Evolutionary conservation across 2,888 invertebrate genomes (phyloP), one percentile per base, ranked within the genome.

Genomic region (Eupithecia subumbrata): DNA sequence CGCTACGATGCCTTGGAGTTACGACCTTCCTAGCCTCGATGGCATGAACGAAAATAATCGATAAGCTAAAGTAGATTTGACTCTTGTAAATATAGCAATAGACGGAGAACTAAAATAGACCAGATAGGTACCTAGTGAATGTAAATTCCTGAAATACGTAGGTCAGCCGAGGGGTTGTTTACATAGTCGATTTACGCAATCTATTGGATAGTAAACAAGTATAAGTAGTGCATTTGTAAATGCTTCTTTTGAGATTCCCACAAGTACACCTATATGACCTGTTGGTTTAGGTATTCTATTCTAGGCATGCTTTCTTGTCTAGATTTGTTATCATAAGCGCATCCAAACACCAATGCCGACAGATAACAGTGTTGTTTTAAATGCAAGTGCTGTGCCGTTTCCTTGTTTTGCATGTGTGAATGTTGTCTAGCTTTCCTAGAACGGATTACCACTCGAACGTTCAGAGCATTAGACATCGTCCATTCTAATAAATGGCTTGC

Each of bases 361-460:
- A 76, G 71, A 73, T 76, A 74, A 43, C 68, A 48, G 69, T 63
- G 73, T 43, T 74, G 71, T 71, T 73, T 63, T 73, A 71, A 66
- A 76, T 73, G 71, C 73, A 73, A 71, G 71, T 73, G 40, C 37
- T 48, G 60, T 69, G 37, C 64, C 40, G 66, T 48, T 74, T 74
- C 69, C 74, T 74, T 66, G 37, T 66, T 70, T 48, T 60, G 45
- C 69, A 45, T 63, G 71, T 66, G 22, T 66, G 71, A 72, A 72
- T 45, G 60, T 48, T n/a, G 45, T 45, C 60, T 34, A 16, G 37
- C 43, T 72, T 72, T 72, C 71, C 34, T 34, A 72, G 64, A 72
- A 63, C 8, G 45, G 63, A 43, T 71, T 71, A 63, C 43, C 67
- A 67, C 68, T 70, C 56, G 14, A 52, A 70, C 52, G 14, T 70